Evolutionary conservation across 2,888 invertebrate species (phyloP).

Genomic region (Drosophila limbata): DNA sequence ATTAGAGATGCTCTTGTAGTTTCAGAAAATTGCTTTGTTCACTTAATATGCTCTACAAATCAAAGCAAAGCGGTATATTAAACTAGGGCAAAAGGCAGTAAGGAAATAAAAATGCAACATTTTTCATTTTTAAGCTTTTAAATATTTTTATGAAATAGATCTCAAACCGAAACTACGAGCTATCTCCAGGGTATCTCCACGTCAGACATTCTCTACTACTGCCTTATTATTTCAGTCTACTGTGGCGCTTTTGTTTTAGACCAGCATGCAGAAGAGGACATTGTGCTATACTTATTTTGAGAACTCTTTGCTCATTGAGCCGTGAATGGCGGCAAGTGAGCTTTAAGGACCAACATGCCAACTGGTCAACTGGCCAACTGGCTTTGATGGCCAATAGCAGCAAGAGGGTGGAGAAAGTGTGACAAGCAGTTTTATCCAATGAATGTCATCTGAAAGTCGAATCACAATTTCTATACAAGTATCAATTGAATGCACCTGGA

Average conservation of each 20-base stretch:
- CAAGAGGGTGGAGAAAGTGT: not conserved
- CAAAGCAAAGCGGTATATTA: not conserved
- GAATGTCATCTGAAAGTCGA: constrained; percentile 19
- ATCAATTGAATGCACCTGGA: constrained; percentile 45
- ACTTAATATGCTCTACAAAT: constrained; percentile 19
- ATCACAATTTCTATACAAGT: not conserved
- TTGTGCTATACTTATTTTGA: constrained; percentile 51
- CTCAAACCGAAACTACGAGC: not conserved
- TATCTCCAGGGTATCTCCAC: constrained; percentile 6
- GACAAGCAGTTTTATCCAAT: constrained; percentile 10
- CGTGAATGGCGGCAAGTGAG: constrained; percentile 62
- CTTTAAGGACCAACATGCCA: constrained; percentile 54
- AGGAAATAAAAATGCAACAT: not conserved
- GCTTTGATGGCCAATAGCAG: constrained; percentile 39
- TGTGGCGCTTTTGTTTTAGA: constrained; percentile 36
- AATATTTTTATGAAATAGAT: not conserved
- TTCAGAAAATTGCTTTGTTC: constrained; percentile 73
- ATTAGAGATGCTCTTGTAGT: constrained; percentile 76
- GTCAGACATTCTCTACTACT: too few species aligned
- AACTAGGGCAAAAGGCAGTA: not conserved
- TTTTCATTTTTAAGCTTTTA: not conserved
- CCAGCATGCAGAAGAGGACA: constrained; percentile 3
- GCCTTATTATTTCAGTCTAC: constrained; percentile 13
- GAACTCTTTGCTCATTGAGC: constrained; percentile 69
- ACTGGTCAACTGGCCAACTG: constrained; percentile 32